phyloP scores from a whole-genome alignment of 2,113 vertebrate genomes.

The Rhea pennata region DNA sequence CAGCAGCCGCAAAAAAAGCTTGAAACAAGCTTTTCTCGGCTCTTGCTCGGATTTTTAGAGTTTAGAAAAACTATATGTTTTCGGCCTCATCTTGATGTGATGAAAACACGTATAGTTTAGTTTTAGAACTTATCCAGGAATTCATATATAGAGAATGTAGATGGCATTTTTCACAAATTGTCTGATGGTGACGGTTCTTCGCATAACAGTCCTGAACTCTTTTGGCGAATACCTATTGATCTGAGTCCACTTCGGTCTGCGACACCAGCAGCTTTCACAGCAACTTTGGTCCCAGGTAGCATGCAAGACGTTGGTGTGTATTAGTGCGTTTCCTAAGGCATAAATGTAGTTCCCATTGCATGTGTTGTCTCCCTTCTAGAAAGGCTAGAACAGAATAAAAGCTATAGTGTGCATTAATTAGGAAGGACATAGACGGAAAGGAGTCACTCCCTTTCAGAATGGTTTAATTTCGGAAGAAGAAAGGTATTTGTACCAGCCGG shows the following conservation, averaged over 20 bases:
- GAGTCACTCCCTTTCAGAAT: background rate
- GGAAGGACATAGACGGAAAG: background rate
- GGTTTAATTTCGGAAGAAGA: background rate
- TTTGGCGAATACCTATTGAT: background rate
- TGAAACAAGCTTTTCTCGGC: rapidly evolving
- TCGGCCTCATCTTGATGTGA: background rate
- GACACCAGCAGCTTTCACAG: background rate
- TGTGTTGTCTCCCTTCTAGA: background rate
- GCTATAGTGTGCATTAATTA: background rate
- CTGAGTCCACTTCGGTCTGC: background rate
- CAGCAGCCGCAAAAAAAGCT: too few relatives aligned
- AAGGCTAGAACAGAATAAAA: background rate
- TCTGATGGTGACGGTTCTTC: background rate
- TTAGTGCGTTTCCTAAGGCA: background rate
- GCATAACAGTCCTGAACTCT: background rate
- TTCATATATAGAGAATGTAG: background rate
- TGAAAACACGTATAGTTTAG: background rate
- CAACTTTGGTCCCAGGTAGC: background rate
- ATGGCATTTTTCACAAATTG: background rate
- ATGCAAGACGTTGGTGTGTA: background rate
- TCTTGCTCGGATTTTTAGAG: background rate
- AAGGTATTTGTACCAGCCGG: background rate
- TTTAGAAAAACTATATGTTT: background rate
- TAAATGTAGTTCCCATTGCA: background rate
- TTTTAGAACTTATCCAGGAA: background rate